Percentiles rank a stretch among this genome's conserved stretches.
phyloP scores from a whole-genome alignment of 1,140 invertebrate genomes.

The Halyomorpha halys region DNA sequence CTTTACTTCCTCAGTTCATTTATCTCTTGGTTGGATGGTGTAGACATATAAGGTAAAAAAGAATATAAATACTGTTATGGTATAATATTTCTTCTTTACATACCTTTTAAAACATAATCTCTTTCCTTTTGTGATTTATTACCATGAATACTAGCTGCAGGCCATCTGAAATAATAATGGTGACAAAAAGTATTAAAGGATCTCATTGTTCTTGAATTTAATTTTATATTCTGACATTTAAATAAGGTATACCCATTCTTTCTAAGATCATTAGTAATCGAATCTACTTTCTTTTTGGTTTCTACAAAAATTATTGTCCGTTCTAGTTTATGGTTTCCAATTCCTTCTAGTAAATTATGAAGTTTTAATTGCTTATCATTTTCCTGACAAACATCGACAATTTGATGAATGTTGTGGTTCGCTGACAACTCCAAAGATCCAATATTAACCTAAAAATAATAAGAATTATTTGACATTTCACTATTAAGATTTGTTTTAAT shows the following conservation, averaged over 20 bases:
- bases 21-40: too few species aligned
- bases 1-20: too few species aligned
- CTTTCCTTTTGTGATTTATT: conserved; percentile 95
- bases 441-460: conserved; percentile 66
- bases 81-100: conserved; percentile 17
- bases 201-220: background rate
- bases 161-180: conserved; percentile 47
- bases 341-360: conserved; percentile 60
- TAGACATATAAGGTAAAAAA: too few species aligned
- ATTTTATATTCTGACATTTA: background rate
- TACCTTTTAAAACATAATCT: conserved; percentile 85
- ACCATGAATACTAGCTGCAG: conserved; percentile 89
- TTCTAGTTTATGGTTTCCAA: conserved; percentile 74
- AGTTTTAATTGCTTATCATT: conserved; percentile 58
- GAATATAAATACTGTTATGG: too few species aligned
- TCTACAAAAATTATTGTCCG: conserved; percentile 96
- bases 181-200: background rate
- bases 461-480: too few species aligned
- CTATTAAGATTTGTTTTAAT: too few species aligned
- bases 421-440: conserved; percentile 84
- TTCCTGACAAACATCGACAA: conserved; percentile 86
- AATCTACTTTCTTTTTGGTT: conserved; percentile 94
- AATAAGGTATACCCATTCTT: conserved; percentile 52
- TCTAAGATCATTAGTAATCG: conserved; percentile 81
- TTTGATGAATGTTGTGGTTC: conserved; percentile 95